Evolutionary conservation across 2,888 invertebrate genomes (phyloP).

Genomic region (Cephus pygmeus): DNA sequence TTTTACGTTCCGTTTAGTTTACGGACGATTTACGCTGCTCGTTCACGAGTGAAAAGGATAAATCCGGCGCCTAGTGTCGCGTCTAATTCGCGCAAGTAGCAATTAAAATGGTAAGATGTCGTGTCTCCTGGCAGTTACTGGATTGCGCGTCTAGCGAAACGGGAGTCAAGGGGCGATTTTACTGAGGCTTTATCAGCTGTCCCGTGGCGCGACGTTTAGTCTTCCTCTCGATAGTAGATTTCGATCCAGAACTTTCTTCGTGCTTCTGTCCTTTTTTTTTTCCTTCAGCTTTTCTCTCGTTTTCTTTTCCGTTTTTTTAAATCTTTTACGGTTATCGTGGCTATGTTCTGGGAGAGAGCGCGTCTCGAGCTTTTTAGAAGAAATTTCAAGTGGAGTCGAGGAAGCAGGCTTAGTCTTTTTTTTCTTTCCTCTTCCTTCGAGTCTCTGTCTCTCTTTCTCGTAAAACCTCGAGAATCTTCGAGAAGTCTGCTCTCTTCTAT

Average conservation of each 20-base stretch:
- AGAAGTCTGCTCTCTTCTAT: constrained; percentile 27
- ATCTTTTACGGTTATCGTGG: background rate
- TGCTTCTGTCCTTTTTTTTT: background rate
- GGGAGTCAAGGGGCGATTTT: background rate
- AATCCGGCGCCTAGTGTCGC: background rate
- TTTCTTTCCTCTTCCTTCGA: background rate
- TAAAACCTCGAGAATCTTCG: background rate
- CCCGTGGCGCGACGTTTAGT: background rate
- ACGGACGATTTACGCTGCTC: background rate
- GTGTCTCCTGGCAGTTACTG: constrained; percentile 36
- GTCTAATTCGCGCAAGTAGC: constrained; percentile 25
- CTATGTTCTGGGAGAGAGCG: no score
- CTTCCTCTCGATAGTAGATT: background rate
- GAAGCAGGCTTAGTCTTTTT: background rate
- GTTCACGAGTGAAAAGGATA: background rate
- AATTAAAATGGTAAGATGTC: constrained; percentile 42
- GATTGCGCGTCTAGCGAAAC: background rate
- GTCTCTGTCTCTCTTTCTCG: background rate
- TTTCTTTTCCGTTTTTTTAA: background rate
- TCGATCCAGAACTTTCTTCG: background rate
- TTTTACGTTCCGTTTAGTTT: background rate
- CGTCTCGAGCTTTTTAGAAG: background rate
- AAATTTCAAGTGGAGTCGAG: background rate
- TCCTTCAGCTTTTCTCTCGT: background rate
- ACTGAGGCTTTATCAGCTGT: background rate